Evolutionary conservation across 2,113 vertebrate species (phyloP), one percentile per base, ranked within the genome.

Genomic region (Cnemophilus loriae): DNA sequence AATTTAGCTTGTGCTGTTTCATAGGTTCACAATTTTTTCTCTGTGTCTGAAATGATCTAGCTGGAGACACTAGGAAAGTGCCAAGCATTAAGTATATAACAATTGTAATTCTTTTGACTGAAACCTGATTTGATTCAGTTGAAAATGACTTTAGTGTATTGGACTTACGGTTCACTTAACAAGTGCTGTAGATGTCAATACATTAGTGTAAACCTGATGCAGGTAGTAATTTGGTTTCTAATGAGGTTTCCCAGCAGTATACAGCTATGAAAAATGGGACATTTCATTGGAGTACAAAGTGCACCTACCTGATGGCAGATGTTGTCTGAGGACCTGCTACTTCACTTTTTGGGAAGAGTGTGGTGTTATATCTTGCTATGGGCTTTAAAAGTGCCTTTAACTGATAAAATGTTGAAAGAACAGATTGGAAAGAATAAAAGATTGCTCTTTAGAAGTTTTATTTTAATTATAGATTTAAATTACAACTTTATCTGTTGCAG

Each of bases 161-260:
- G 95, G 93, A 97, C 97, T 97, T 97, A 96, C 15, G 76, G 96
- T 97, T 98, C 95, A 97, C 97, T 98, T 98, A 98, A 94, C 46
- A 57, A 96, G 91, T 75, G 93, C 95, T 96, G 74, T 96, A 93
- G 95, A 95, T 97, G 96, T 97, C 96, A 97, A 96, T 97, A 97
- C 84, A 95, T 97, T 97, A 96, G 94, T 95, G 94, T 96, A 97
- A 98, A 96, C 95, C 84, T 96, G 92, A 80, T 96, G 81, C 96
- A 97, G 94, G 93, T 97, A 96, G 94, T 95, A 97, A 97, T 97
- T 97, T 97, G 93, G 90, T 97, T 98, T 97, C 95, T 98, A 97
- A 97, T 97, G 96, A 97, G 95, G 81, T 97, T 95, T 83, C 87
- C 57, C 37, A 85, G 93, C 86, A 96, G 90, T 93, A 87, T 88